A percentile compares a stretch with the other conserved stretches of the same genome.
Conservation (phyloP, 1,140 invertebrate species). For the Heliconius hermathena region DNA sequence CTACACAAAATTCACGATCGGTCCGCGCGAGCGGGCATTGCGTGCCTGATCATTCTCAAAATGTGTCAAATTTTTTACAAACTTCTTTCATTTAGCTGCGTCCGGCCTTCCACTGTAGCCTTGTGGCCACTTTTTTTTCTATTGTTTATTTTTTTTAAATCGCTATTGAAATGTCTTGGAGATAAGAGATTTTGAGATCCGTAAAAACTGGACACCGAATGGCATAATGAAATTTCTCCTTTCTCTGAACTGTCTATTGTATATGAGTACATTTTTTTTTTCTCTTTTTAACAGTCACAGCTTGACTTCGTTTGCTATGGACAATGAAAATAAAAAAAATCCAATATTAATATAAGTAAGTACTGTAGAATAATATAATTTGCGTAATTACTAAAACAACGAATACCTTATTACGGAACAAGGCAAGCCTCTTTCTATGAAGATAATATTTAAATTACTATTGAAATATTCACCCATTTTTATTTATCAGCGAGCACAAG, state of each 20-base stretch:
- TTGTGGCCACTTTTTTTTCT: slow-evolving; percentile 69
- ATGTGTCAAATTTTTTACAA: slow-evolving; percentile 81
- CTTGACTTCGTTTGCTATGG: slow-evolving; percentile 24
- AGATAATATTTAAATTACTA: slow-evolving; percentile 39
- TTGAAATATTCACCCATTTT: slow-evolving; percentile 43
- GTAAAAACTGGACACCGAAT: slow-evolving; percentile 57
- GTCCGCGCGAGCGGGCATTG: slow-evolving; percentile 65
- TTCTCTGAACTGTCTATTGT: slow-evolving; percentile 52
- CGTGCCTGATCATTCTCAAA: slow-evolving; percentile 80
- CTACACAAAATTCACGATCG: slow-evolving; percentile 77
- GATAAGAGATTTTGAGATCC: slow-evolving; percentile 64
- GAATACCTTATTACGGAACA: slow-evolving; percentile 1
- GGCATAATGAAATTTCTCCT: slow-evolving; percentile 66
- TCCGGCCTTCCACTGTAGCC: slow-evolving; percentile 75
- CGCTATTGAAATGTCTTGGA: slow-evolving; percentile 72
- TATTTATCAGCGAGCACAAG: slow-evolving; percentile 59
- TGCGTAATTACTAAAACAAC: neutral
- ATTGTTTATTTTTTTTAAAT: slow-evolving; percentile 74
- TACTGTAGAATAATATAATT: neutral
- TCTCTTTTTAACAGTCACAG: slow-evolving; percentile 31
- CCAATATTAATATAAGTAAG: neutral
- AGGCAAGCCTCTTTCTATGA: slow-evolving; percentile 26
- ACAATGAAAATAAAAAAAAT: neutral
- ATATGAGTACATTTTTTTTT: slow-evolving; percentile 32
- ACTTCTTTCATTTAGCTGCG: slow-evolving; percentile 79